Conservation (phyloP, 2,888 invertebrate genomes). For the Myathropa florea region DNA sequence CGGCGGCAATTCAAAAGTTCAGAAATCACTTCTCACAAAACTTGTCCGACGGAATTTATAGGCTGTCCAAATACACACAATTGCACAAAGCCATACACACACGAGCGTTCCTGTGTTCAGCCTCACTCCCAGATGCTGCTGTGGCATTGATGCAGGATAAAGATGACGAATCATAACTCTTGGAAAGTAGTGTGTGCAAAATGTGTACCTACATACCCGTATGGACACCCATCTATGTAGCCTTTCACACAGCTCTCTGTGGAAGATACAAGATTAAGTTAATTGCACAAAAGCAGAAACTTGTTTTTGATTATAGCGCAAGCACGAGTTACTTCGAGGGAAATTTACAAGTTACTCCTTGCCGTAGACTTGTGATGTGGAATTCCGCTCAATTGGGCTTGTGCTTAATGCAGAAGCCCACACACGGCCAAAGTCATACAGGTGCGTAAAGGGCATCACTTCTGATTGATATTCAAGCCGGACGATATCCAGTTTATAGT, state of each 20-base stretch:
- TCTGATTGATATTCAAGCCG: background rate
- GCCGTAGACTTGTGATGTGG: background rate
- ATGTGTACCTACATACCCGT: constrained; percentile 16
- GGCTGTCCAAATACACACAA: constrained; percentile 25
- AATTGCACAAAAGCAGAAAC: constrained; percentile 63
- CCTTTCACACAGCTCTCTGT: constrained; percentile 56
- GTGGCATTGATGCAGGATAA: constrained; percentile 68
- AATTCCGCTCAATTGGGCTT: constrained; percentile 51
- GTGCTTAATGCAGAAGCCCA: constrained; percentile 18
- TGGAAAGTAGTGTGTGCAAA: constrained; percentile 48
- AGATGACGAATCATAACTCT: constrained; percentile 70
- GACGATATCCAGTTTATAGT: background rate
- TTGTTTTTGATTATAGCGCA: constrained; percentile 62
- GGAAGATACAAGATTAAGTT: constrained; percentile 67
- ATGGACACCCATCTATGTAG: background rate
- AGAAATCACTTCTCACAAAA: constrained; percentile 69
- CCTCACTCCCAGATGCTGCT: background rate
- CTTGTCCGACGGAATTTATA: constrained; percentile 68
- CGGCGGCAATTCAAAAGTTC: constrained; percentile 69
- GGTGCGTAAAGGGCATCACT: background rate
- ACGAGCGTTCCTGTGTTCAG: background rate
- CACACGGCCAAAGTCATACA: background rate
- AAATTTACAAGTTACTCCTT: background rate
- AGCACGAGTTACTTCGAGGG: constrained; percentile 1
- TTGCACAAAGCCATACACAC: background rate